phyloP scores from a whole-genome alignment of 2,113 vertebrate genomes.

The Silurus glanis region DNA sequence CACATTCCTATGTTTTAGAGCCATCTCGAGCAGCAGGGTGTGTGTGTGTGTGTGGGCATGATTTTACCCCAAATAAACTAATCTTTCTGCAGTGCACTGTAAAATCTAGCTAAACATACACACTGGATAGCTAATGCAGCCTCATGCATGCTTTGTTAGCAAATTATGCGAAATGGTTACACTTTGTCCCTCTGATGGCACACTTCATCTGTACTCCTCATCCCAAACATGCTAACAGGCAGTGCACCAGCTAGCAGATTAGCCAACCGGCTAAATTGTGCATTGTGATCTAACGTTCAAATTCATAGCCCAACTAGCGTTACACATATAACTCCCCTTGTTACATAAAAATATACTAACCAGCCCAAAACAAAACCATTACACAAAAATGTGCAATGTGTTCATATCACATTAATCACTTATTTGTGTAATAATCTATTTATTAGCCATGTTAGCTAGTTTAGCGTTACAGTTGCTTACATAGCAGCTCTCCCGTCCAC shows the following conservation, averaged over 20 bases:
- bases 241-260: not conserved
- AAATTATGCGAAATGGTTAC: not conserved
- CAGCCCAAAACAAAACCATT: not conserved
- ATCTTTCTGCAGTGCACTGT: too few relatives aligned
- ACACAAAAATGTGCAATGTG: not conserved
- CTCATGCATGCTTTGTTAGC: not conserved
- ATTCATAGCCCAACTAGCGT: not conserved
- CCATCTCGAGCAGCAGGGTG: not conserved
- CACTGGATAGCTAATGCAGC: not conserved
- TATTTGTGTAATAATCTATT: not conserved
- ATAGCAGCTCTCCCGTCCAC: constrained; percentile 55
- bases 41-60: not conserved
- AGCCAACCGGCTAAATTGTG: constrained; percentile 13
- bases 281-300: constrained; percentile 9
- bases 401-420: not conserved
- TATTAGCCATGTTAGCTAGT: constrained; percentile 21
- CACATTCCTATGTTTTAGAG: not conserved
- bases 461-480: constrained; percentile 65
- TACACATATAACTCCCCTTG: too few relatives aligned
- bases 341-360: not conserved
- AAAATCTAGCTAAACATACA: too few relatives aligned
- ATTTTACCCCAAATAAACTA: not conserved
- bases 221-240: not conserved
- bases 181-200: not conserved
- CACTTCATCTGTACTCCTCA: too few relatives aligned